Percentiles rank a stretch among this genome's conserved stretches.
Conservation (phyloP, 2,888 invertebrate species). For the Candidula unifasciata region DNA sequence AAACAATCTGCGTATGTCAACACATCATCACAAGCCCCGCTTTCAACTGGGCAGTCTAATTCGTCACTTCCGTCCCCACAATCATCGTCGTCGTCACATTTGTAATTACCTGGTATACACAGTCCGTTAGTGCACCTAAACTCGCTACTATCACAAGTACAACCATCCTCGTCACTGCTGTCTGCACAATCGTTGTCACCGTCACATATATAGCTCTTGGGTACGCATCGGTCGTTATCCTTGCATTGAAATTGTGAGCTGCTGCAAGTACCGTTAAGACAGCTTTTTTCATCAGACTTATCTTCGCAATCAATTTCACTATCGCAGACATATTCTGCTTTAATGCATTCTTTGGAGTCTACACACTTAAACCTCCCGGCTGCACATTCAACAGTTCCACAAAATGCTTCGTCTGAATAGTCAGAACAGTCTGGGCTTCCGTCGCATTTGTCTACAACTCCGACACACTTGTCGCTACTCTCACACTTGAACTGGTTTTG, state of each 20-base stretch:
- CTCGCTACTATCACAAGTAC: neutral
- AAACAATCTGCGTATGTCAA: conserved; percentile 16
- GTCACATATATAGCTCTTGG: neutral
- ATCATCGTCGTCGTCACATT: too few relatives aligned
- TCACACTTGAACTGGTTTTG: too few relatives aligned
- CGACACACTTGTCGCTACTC: too few relatives aligned
- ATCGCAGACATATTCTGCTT: neutral
- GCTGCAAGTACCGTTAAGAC: neutral
- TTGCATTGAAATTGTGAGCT: neutral
- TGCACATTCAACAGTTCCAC: conserved; percentile 11
- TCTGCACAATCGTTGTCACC: conserved; percentile 1
- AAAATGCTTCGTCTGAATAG: too few relatives aligned
- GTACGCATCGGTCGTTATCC: neutral
- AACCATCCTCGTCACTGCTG: neutral
- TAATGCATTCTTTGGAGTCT: neutral
- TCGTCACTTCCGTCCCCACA: conserved; percentile 11
- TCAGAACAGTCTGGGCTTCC: neutral
- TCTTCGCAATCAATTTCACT: conserved; percentile 11
- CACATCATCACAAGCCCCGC: conserved; percentile 1
- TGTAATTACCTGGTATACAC: neutral
- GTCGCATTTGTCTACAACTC: neutral
- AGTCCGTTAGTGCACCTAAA: neutral
- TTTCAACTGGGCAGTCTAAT: neutral
- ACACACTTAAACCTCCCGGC: neutral
- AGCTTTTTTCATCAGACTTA: neutral